Percentiles rank a stretch among this genome's conserved stretches.
Conservation (phyloP, 2,888 invertebrate species). For the Spatulosminthurus flaviceps region DNA sequence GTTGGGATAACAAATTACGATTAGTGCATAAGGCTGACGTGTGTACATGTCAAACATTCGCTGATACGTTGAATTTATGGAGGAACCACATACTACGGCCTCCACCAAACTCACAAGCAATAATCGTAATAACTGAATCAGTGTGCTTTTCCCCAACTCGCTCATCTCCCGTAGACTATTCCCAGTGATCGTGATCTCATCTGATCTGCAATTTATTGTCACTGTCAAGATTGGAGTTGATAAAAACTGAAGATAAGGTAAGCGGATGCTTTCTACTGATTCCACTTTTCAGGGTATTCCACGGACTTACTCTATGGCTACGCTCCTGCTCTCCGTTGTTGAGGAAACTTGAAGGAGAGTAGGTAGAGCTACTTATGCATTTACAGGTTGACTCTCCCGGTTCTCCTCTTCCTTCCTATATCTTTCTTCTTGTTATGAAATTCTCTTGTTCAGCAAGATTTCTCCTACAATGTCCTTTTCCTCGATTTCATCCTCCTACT, state of each 20-base stretch:
- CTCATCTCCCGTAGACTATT: conserved; percentile 22
- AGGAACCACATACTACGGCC: conserved; percentile 29
- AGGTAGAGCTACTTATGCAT: neutral
- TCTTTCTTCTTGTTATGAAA: neutral
- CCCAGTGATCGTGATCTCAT: conserved; percentile 42
- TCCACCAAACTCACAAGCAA: conserved; percentile 25
- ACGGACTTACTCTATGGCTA: neutral
- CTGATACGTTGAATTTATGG: conserved; percentile 45
- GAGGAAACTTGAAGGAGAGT: neutral
- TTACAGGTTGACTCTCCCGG: neutral
- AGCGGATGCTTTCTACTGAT: conserved; percentile 30
- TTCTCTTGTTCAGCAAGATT: conserved; percentile 23
- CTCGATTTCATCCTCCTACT: neutral
- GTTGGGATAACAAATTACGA: conserved; percentile 36
- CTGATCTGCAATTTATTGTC: conserved; percentile 44
- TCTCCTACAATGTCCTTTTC: neutral
- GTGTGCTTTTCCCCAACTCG: conserved; percentile 18
- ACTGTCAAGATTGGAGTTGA: conserved; percentile 43
- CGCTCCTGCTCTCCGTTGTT: neutral
- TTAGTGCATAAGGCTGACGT: conserved; percentile 40
- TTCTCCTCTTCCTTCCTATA: neutral
- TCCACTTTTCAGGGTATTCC: conserved; percentile 16
- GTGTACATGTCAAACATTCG: conserved; percentile 30
- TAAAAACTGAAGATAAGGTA: conserved; percentile 37
- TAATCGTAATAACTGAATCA: conserved; percentile 47